A percentile compares a stretch with the other conserved stretches of the same genome.
Evolutionary conservation across 92 coral and sea anemone genomes (phyloP).

Genomic region (Heliopora coerulea): DNA sequence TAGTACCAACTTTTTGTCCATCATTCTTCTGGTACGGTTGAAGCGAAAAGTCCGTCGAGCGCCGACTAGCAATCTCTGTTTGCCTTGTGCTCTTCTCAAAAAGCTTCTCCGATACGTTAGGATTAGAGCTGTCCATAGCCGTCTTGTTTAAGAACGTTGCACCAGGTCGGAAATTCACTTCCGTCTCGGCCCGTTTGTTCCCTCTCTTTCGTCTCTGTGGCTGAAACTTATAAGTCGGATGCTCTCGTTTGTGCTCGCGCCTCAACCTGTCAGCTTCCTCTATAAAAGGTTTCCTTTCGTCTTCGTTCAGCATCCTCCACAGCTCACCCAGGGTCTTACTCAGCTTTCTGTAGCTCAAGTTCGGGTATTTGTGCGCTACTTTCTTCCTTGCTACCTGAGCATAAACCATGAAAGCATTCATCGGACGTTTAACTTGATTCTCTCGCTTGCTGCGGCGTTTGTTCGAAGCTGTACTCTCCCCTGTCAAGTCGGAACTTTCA

Average conservation of each 20-base stretch:
- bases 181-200: neutral
- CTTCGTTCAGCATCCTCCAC: slow-evolving; percentile 83
- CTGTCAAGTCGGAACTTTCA: slow-evolving; percentile 83
- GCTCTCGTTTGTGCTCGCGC: slow-evolving; percentile 84
- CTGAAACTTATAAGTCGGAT: slow-evolving; percentile 87
- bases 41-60: neutral
- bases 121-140: neutral
- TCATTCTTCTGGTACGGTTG: neutral
- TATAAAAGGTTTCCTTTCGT: slow-evolving; percentile 90
- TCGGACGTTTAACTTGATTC: slow-evolving; percentile 92
- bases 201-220: slow-evolving; percentile 46
- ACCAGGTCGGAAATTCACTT: neutral
- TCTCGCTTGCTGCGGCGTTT: slow-evolving; percentile 88
- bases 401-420: slow-evolving; percentile 99
- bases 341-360: slow-evolving; percentile 89
- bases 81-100: neutral
- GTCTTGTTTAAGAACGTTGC: neutral
- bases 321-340: slow-evolving; percentile 89
- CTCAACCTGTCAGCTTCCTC: slow-evolving; percentile 92
- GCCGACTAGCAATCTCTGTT: neutral
- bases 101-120: neutral
- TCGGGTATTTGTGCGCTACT: slow-evolving; percentile 91
- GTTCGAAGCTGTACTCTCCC: slow-evolving; percentile 78
- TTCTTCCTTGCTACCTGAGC: slow-evolving; percentile 93
- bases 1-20: neutral